Evolutionary conservation across 2,888 invertebrate species (phyloP), one percentile per base, ranked within the genome.

Genomic region (Conistra vaccinii): DNA sequence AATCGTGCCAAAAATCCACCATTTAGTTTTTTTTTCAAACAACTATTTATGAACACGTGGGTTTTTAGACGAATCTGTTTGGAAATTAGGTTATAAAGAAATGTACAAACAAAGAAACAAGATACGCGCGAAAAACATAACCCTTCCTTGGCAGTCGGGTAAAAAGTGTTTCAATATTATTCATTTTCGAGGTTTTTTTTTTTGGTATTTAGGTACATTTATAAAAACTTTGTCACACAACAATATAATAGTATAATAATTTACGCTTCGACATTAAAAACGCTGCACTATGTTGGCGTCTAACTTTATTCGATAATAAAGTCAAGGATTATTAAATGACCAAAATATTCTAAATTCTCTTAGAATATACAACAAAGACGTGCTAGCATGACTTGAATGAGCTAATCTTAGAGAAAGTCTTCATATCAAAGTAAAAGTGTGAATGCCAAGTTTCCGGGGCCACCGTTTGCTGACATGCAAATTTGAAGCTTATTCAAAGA

Each of bases 401-500:
- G 78, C 58, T 74, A 65, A 69, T 81, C 29, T 69, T 61, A 63
- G 60, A 72, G 68, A 60, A 85, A 72, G 68, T 48, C 72, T 66
- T 76, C 67, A 70, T 79, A 74, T 73, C 70, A 65, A 79, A 76
- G 71, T 79, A 62, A 68, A 83, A 85, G 76, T 76, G 78, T 80
- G 71, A 86, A 79, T 62, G 62, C 65, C 45, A 76, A 80, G 82
- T 85, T 88, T 79, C 65, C 69, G 60, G 65, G 45, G 80, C 71
- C 70, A 73, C 60, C 68, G 69, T 77, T 81, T 69, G 78, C 84
- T 88, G 85, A 87, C 83, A 85, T 85, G 82, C 76, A 79, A 89
- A 90, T 89, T 87, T 84, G 86, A 90, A 90, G 84, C 88, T 85
- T 87, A 90, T 90, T 92, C 90, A 90, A 90, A 89, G 87, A 91